Evolutionary conservation across 2,113 vertebrate species (phyloP).

Genomic region (Junco hyemalis): DNA sequence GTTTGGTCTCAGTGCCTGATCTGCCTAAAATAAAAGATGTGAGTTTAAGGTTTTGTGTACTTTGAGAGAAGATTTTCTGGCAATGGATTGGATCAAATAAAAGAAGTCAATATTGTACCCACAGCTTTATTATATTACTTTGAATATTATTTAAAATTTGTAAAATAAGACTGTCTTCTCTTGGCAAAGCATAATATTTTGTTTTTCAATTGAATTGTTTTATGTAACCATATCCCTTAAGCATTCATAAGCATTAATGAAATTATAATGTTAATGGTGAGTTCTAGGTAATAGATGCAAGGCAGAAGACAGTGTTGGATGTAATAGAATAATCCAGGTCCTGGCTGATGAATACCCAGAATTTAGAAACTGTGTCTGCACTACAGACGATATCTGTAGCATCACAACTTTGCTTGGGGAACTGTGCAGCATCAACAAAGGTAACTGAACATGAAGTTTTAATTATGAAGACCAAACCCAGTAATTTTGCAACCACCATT

Average conservation of each 20-base stretch:
- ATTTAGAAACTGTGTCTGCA: constrained; percentile 79
- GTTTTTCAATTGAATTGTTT: constrained; percentile 21
- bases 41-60: not conserved
- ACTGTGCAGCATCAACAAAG: constrained; percentile 74
- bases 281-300: constrained; percentile 79
- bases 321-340: constrained; percentile 77
- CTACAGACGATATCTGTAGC: constrained; percentile 71
- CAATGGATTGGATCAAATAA: not conserved
- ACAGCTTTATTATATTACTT: not conserved
- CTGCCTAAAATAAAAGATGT: not conserved
- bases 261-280: constrained; percentile 43
- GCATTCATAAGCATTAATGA: not conserved
- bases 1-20: not conserved
- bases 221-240: not conserved
- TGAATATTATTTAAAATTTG: not conserved
- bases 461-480: not conserved
- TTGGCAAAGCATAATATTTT: not conserved
- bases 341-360: constrained; percentile 71
- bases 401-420: constrained; percentile 68
- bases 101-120: not conserved
- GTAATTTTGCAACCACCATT: not conserved
- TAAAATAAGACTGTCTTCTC: not conserved
- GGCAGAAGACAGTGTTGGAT: constrained; percentile 72
- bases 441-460: constrained; percentile 63
- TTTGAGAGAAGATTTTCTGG: not conserved